Base-by-base conservation (phyloP, 2,888 invertebrate genomes). In the Drosophila meridionalis region DNA sequence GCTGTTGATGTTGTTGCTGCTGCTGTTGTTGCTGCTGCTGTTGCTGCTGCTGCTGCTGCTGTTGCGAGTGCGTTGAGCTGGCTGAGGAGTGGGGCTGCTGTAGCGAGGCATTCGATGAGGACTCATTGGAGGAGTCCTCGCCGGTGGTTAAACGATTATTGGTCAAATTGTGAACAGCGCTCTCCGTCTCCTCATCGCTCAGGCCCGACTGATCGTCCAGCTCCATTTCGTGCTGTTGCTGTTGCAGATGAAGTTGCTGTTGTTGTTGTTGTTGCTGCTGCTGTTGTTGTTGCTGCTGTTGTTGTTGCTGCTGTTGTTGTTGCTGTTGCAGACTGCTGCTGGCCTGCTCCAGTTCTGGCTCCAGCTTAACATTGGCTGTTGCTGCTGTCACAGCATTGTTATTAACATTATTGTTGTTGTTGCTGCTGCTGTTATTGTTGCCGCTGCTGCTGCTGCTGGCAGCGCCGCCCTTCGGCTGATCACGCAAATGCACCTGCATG, bases 401-500 rank as follows among this genome's bases (percentile, higher is more conserved):
- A 43, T 20, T 63, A n/a, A 38, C 40, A 32, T 14, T 69, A 12
- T 42, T 69, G 36, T 32, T 32, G 47, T 14, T 28, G 53, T 9
- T 36, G n/a, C 6, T 47, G 52, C 8, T 40, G 28, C 12, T 52
- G 70, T 20, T 28, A 9, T 36, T 6, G 53, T 8, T 9, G 73
- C 26, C 32, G 20, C n/a, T 11, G 40, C 42, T 28, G 45, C 58
- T 28, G 2, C 71, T 67, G 26, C 56, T 30, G 42, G 45, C 58
- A 28, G 40, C 71, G 55, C 73, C n/a, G 32, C 47, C 34, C 42
- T 81, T 61, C 42, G 90, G 85, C 76, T 92, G 92, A 84, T 92
- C 92, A 45, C 91, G 83, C 69, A 93, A 83, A 89, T 93, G 93
- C 61, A 92, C 92, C 76, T 93, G 92, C 91, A 93, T 91, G 67